phyloP scores from a whole-genome alignment of 2,113 vertebrate genomes.

The Anhinga anhinga region DNA sequence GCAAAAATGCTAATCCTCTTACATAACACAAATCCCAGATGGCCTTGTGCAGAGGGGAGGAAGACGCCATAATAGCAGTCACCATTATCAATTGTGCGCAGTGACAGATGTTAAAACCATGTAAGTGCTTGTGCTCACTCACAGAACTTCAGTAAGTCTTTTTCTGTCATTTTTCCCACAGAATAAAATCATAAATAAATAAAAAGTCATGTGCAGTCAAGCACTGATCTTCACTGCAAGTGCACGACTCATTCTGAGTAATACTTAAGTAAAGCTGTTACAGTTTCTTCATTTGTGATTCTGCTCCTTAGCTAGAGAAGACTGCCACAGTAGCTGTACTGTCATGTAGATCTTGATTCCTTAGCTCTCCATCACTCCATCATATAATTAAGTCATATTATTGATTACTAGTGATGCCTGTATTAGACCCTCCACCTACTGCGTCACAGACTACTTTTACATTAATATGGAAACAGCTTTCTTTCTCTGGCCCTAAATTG shows the following conservation, averaged over 20 bases:
- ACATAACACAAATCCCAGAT: conserved; percentile 74
- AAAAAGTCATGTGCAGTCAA: not conserved
- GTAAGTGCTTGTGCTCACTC: conserved; percentile 17
- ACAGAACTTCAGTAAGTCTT: conserved; percentile 38
- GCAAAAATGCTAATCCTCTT: conserved; percentile 70
- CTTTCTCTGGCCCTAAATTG: not conserved
- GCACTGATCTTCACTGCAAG: not conserved
- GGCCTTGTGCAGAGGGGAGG: conserved; percentile 63
- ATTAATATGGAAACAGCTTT: not conserved
- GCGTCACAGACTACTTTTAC: not conserved
- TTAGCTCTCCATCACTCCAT: not conserved
- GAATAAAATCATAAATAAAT: conserved; percentile 15
- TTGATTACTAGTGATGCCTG: not conserved
- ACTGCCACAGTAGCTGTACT: not conserved
- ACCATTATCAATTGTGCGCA: conserved; percentile 51
- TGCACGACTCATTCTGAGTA: conserved; percentile 29
- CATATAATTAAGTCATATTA: not conserved
- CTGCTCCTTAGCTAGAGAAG: not conserved
- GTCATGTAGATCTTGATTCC: not conserved
- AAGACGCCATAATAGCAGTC: conserved; percentile 58
- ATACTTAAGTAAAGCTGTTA: conserved; percentile 8
- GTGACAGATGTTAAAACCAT: conserved; percentile 64
- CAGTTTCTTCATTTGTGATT: not conserved
- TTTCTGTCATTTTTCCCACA: not conserved
- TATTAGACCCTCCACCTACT: not conserved